Evolutionary conservation across 2,797 vertebrate genomes (phyloP).

Genomic region (Buphagus erythrorhynchus): DNA sequence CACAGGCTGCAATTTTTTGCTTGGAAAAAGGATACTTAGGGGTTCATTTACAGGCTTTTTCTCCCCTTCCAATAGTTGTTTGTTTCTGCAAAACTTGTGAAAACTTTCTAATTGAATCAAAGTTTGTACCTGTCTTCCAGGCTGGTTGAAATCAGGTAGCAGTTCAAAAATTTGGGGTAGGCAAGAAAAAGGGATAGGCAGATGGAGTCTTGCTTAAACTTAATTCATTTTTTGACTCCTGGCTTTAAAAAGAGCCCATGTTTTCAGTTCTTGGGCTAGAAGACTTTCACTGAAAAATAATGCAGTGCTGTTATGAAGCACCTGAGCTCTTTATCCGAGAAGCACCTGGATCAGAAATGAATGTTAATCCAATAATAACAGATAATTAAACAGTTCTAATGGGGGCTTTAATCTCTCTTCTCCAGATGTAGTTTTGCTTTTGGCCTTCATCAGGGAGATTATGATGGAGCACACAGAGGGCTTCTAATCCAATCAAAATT

Average conservation of each 20-base stretch:
- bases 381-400: conserved; percentile 30
- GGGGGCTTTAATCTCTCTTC: conserved; percentile 1
- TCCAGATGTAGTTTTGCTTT: conserved; percentile 4
- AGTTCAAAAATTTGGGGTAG: not conserved
- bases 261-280: not conserved
- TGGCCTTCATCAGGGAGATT: conserved; percentile 10
- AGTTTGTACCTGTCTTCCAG: not conserved
- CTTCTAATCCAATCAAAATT: conserved; percentile 45
- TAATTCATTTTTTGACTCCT: not conserved
- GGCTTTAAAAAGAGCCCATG: not conserved
- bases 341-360: conserved; percentile 34
- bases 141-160: not conserved
- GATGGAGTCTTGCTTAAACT: not conserved
- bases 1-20: not conserved
- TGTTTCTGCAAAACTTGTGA: not conserved
- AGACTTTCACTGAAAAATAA: not conserved
- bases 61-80: not conserved
- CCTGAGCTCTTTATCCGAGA: conserved; percentile 2
- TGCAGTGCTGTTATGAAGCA: not conserved
- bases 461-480: not conserved
- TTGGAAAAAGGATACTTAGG: not conserved
- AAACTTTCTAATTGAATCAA: not conserved
- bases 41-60: not conserved
- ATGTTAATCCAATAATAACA: conserved; percentile 24
- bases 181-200: not conserved